Evolutionary conservation across 2,113 vertebrate species (phyloP).

Genomic region (Leucopsar rothschildi): DNA sequence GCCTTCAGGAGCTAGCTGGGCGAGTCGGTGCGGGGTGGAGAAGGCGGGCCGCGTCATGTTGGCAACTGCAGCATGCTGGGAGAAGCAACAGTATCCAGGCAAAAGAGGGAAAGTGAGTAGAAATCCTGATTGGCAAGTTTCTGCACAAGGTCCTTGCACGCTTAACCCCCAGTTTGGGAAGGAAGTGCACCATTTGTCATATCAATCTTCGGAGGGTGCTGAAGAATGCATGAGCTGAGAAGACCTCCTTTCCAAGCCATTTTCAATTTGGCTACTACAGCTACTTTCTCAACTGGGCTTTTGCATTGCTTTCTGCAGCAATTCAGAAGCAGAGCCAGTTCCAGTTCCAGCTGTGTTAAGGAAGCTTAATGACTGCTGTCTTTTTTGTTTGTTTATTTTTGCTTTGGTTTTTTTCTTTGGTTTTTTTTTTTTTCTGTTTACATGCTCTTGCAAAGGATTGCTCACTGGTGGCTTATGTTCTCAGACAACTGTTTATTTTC

Average conservation of each 20-base stretch:
- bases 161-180: neutral
- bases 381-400: too few relatives aligned
- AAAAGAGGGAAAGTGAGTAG: neutral
- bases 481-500: slow-evolving; percentile 39
- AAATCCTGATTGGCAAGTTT: neutral
- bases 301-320: neutral
- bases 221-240: neutral
- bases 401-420: too few relatives aligned
- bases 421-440: neutral
- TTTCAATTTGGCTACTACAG: slow-evolving; percentile 19
- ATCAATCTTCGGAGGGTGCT: neutral
- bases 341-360: slow-evolving; percentile 50
- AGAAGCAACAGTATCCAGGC: neutral
- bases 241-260: neutral
- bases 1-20: too few relatives aligned
- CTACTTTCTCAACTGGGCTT: neutral
- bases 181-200: neutral
- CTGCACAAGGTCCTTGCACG: neutral
- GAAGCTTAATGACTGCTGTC: neutral
- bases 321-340: slow-evolving; percentile 8
- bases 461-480: neutral
- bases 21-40: too few relatives aligned
- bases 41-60: neutral
- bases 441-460: neutral
- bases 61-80: neutral